Percentiles rank a stretch among this genome's conserved stretches.
Conservation (phyloP, 2,113 vertebrate species). For the Cromileptes altivelis region DNA sequence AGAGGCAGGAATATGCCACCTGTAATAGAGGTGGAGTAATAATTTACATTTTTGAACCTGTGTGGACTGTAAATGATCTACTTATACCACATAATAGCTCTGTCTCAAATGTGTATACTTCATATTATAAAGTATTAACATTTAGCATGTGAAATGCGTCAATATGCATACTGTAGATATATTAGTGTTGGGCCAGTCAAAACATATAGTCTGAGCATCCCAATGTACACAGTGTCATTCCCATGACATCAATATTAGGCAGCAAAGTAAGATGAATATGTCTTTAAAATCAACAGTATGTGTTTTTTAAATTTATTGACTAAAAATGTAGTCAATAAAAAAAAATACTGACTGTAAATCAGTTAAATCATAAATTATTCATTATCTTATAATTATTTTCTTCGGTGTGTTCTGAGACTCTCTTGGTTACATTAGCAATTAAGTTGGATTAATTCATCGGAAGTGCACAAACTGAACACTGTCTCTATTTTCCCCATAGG, state of each 20-base stretch:
- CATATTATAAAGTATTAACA: neutral
- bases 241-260: neutral
- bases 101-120: neutral
- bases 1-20: constrained; percentile 29
- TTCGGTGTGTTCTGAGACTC: neutral
- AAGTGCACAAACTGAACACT: neutral
- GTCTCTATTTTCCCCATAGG: neutral
- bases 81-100: neutral
- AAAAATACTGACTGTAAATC: neutral
- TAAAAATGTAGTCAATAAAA: neutral
- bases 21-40: neutral
- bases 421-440: neutral
- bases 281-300: neutral
- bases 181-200: neutral
- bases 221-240: too few relatives aligned
- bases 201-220: neutral
- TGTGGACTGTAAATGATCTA: neutral
- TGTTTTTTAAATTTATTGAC: neutral
- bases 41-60: constrained; percentile 18
- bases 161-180: neutral
- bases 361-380: neutral
- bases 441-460: neutral
- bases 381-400: too few relatives aligned
- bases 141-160: neutral
- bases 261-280: neutral